Base-by-base conservation (phyloP, 1,140 invertebrate species). In the Listronotus bonariensis region DNA sequence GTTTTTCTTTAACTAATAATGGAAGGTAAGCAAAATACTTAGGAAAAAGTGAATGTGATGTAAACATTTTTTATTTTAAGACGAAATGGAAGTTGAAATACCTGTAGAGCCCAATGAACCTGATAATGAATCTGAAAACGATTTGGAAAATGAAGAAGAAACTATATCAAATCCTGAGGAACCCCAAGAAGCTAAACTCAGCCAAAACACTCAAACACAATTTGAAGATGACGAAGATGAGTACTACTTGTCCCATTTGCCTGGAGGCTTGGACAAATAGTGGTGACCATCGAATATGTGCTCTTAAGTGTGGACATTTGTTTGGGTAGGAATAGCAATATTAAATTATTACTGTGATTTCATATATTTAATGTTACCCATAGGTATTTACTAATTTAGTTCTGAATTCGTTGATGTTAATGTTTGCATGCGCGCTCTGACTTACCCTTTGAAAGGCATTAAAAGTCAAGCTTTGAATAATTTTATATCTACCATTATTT, bases 261-360 rank as follows among this genome's bases (percentile, higher is more conserved):
- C 83, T 95, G 69, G 93, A 95, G 40, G 77, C 82, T 10, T 96
- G 92, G 90, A 92, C 88, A 1, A 94, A 89, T 73, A 87, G 87
- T n/a, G 93, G 93, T 0, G 85, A 86, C 1, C 95, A 97, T 80
- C 83, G 92, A 48, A 78, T 96, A 1, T 88, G 88, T 7, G 88
- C 89, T 10, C 80, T 97, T 10, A 88, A 88, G 71, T 97, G 95
- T 81, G 95, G 95, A 0, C 95, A 97, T 81, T 79, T 97, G 0
- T 97, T 96, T 81, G 95, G 95, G 0, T 66, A 66, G 11, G n/a
- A 53, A 2, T 1, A 2, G 10, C 7, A 41, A 3, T 12, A 41
- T 41, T 14, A 41, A 41, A 12, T 7, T 12, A 7, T 41, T 14
- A 41, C 10, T 11, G 2, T 14, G 1, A 3, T 7, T 45, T 14